Evolutionary conservation across 2,113 vertebrate genomes (phyloP), one percentile per base, ranked within the genome.

Genomic region (Engystomops pustulosus): DNA sequence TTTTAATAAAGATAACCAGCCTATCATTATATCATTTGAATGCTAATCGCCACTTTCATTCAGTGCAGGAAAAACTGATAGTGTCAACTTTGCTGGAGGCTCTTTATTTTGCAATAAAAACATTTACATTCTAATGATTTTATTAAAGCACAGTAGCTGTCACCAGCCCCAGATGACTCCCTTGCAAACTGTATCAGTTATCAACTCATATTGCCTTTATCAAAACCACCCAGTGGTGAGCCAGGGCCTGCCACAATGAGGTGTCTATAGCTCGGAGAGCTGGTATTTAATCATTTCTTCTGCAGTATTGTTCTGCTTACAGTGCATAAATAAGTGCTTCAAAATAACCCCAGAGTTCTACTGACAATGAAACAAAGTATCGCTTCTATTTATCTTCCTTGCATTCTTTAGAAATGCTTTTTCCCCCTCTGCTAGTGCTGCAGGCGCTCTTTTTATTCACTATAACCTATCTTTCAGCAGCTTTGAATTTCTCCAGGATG

Each of bases 51-150:
- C 89, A 89, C 94, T 95, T 97, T 96, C 95, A 96, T 97, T 96
- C 96, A 93, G 94, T 87, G 87, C 91, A 90, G 90, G 94, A 93
- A 92, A 91, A 90, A 90, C 87, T 88, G 96, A 97, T 97, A 93
- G 95, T 97, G 97, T 98, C 96, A 97, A 91, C 95, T 95, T 95
- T 93, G 95, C 96, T 97, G 91, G 94, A 95, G 97, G 96, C 98
- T 99, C 95, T 98, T 95, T 97, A 98, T 98, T 98, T 97, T 84
- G 94, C 97, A 98, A 99, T 99, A 99, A 99, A 95, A 98, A 97
- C 97, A 99, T 99, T 99, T 99, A 99, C 97, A 99, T 99, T 99
- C 97, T 99, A 99, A 99, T 99, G 97, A 97, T 99, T 99, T 99
- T 99, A 99, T 99, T 98, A 98, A 97, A 96, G 96, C 95, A 94